phyloP scores from a whole-genome alignment of 2,888 invertebrate species.

The Ichneumoninae sp. region DNA sequence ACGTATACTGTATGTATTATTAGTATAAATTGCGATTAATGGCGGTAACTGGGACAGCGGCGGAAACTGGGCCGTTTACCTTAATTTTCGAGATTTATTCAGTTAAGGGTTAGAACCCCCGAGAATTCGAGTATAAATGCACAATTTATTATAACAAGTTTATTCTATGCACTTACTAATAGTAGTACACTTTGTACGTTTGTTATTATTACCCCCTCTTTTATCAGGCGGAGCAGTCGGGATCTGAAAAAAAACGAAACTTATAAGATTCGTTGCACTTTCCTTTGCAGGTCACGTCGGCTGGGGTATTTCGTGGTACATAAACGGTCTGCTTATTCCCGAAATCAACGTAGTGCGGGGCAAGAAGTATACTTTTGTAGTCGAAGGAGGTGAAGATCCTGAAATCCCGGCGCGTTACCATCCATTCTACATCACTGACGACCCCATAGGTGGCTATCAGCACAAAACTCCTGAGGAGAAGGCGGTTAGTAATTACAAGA shows the following conservation, averaged over 20 bases:
- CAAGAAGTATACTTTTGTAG: slow-evolving; percentile 93
- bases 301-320: slow-evolving; percentile 98
- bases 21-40: no score
- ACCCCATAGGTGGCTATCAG: slow-evolving; percentile 95
- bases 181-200: no score
- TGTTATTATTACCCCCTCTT: no score
- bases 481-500: slow-evolving; percentile 86
- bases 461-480: slow-evolving; percentile 93
- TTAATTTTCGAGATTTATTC: no score
- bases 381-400: slow-evolving; percentile 93
- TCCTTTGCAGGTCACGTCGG: slow-evolving; percentile 91
- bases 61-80: no score
- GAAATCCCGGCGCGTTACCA: slow-evolving; percentile 93
- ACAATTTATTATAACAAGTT: no score
- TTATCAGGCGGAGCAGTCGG: background rate
- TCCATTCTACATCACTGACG: slow-evolving; percentile 97
- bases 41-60: no score
- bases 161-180: no score
- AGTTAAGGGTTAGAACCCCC: no score
- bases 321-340: slow-evolving; percentile 96
- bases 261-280: slow-evolving; percentile 14
- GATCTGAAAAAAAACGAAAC: background rate
- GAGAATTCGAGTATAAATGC: no score
- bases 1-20: no score
- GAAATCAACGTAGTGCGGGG: slow-evolving; percentile 96